Conservation (phyloP, 2,888 invertebrate genomes). For the Rhamnusium bicolor region DNA sequence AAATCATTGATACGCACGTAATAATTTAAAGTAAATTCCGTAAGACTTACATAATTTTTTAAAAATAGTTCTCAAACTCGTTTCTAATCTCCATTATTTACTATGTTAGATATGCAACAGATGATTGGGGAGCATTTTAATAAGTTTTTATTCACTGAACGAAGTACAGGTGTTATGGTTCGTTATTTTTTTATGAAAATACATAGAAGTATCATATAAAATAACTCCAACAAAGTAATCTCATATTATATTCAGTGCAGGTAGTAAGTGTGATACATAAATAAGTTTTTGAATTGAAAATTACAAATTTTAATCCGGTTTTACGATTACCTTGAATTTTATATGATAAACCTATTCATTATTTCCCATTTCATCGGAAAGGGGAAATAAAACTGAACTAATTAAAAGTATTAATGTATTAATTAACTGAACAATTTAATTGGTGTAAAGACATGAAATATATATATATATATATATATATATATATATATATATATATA, state of each 20-base stretch:
- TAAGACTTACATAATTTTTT: slow-evolving; percentile 17
- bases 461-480: no score
- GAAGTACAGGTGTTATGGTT: not conserved
- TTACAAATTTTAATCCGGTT: not conserved
- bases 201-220: not conserved
- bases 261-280: no score
- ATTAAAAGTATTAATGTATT: not conserved
- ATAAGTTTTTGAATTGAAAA: not conserved
- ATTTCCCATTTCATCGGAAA: not conserved
- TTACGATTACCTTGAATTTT: not conserved
- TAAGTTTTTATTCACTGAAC: not conserved
- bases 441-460: no score
- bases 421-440: no score
- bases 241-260: not conserved
- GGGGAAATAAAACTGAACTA: not conserved
- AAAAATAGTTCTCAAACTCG: slow-evolving; percentile 18
- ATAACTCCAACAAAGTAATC: not conserved
- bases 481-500: no score
- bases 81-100: not conserved
- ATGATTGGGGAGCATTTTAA: not conserved
- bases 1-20: not conserved
- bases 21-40: not conserved
- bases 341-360: not conserved
- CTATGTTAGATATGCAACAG: not conserved
- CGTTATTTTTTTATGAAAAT: not conserved